phyloP scores from a whole-genome alignment of 2,888 invertebrate species.

The Antheraea assamensis region DNA sequence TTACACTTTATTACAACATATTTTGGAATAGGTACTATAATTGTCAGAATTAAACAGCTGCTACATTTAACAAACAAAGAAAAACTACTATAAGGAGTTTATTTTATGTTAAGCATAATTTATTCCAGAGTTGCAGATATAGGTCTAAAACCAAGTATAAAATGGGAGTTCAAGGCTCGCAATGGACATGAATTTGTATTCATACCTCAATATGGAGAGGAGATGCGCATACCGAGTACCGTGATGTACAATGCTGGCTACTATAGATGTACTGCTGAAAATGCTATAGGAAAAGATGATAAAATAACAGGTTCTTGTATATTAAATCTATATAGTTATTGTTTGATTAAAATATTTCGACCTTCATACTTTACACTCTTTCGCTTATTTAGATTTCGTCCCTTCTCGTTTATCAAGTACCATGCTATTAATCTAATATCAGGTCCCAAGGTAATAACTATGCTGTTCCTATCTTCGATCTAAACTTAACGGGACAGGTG shows the following conservation, averaged over 20 bases:
- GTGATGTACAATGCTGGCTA: slow-evolving; percentile 1
- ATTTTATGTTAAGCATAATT: neutral
- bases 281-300: neutral
- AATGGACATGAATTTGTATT: neutral
- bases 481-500: too few species aligned
- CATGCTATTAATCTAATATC: too few species aligned
- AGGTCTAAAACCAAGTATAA: neutral
- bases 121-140: slow-evolving; percentile 1
- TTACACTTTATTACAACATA: too few species aligned
- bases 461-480: too few species aligned
- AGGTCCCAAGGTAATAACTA: too few species aligned
- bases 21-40: neutral
- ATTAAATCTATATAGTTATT: neutral
- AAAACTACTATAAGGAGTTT: neutral
- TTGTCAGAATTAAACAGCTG: neutral
- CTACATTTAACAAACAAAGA: neutral
- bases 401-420: too few species aligned
- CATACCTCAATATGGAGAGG: slow-evolving; percentile 10
- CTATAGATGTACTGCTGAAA: slow-evolving; percentile 17
- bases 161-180: slow-evolving; percentile 5
- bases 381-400: too few species aligned
- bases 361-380: too few species aligned
- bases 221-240: slow-evolving; percentile 9
- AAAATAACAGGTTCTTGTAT: neutral
- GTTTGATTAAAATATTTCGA: neutral